Percentiles rank a stretch among this genome's conserved stretches.
Conservation (phyloP, 1,140 invertebrate genomes). For the Zaprionus gabonicus region DNA sequence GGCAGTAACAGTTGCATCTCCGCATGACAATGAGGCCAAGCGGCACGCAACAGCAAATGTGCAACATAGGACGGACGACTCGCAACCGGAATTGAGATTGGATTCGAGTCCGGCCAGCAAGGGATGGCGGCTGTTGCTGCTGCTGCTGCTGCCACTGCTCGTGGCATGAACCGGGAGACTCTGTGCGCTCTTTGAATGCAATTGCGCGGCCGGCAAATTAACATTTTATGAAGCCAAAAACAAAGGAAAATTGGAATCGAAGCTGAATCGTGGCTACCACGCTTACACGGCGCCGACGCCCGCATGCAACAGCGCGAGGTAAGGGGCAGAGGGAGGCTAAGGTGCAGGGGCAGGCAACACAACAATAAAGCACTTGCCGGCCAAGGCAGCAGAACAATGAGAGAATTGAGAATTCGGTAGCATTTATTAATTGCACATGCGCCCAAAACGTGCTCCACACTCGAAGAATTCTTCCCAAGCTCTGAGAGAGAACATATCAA, state of each 20-base stretch:
- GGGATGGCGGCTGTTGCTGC: constrained; percentile 34
- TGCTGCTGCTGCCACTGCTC: constrained; percentile 23
- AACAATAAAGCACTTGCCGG: constrained; percentile 58
- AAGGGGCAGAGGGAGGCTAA: no score
- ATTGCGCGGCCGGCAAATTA: constrained; percentile 77
- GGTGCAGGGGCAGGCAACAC: constrained; percentile 41
- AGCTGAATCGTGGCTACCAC: constrained; percentile 75
- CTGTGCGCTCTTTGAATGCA: constrained; percentile 63
- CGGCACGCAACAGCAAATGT: constrained; percentile 29
- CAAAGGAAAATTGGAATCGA: constrained; percentile 77
- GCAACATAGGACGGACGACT: constrained; percentile 17
- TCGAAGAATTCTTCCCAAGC: constrained; percentile 1
- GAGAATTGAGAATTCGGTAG: constrained; percentile 54
- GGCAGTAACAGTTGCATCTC: constrained; percentile 35
- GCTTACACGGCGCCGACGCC: constrained; percentile 67
- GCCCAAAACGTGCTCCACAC: constrained; percentile 68
- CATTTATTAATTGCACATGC: constrained; percentile 82
- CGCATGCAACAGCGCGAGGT: constrained; percentile 5
- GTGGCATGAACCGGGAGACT: constrained; percentile 4
- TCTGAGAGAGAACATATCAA: not conserved
- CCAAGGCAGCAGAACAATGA: constrained; percentile 49
- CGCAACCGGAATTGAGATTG: constrained; percentile 27
- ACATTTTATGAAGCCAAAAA: constrained; percentile 81
- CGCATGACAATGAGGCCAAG: constrained; percentile 49
- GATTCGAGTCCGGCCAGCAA: constrained; percentile 11